Percentiles rank a stretch among this genome's conserved stretches.
Conservation (phyloP, 2,797 vertebrate species). For the Carapus acus region DNA sequence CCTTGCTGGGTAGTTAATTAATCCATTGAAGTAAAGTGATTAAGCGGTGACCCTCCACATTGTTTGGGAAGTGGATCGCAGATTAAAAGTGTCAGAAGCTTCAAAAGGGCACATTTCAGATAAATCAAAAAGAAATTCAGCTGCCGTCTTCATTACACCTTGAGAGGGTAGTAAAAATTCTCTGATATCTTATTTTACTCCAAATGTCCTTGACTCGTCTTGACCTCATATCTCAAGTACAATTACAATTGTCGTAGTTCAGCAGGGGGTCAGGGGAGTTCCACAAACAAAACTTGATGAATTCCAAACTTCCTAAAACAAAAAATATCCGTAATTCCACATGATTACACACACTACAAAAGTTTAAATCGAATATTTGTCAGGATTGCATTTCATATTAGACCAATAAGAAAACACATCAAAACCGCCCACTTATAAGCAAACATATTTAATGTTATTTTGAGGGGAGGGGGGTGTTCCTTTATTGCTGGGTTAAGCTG, state of each 20-base stretch:
- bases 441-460: too few species aligned
- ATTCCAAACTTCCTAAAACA: conserved; percentile 9
- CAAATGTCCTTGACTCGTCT: conserved; percentile 28
- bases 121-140: conserved; percentile 18
- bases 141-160: conserved; percentile 15
- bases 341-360: background rate
- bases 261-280: conserved; percentile 16
- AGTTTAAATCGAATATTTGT: conserved; percentile 3
- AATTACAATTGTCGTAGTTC: background rate
- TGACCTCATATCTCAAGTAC: conserved; percentile 25
- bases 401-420: too few species aligned
- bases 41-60: conserved; percentile 14
- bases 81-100: conserved; percentile 3
- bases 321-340: too few species aligned
- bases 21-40: conserved; percentile 5
- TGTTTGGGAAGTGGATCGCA: background rate
- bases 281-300: conserved; percentile 22
- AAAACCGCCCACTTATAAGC: too few species aligned
- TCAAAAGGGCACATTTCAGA: conserved; percentile 12
- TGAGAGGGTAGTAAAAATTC: conserved; percentile 19
- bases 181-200: conserved; percentile 16
- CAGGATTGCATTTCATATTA: too few species aligned
- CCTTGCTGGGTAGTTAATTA: conserved; percentile 15
- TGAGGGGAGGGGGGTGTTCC: too few species aligned
- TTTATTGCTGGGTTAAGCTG: too few species aligned